These are phyloP conservation scores for Drosophila tani DNA, from an alignment of 1,140 invertebrate species.

Conservation along the genomic window DNA sequence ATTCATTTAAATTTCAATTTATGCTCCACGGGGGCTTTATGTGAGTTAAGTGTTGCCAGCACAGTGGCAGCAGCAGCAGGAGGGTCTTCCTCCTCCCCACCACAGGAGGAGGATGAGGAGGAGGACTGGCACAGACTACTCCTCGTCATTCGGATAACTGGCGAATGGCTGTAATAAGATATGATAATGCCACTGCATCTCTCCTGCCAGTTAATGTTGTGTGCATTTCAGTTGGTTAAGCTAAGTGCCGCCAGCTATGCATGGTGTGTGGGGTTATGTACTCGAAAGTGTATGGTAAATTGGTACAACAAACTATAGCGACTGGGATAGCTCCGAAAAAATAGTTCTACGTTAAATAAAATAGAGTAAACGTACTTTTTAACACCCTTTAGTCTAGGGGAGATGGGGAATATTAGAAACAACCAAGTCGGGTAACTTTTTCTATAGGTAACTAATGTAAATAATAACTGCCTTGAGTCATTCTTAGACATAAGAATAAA, in stretches of 20 bases:
- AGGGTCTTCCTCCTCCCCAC: neutral
- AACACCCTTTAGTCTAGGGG: no score
- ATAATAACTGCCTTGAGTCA: no score
- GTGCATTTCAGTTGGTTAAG: conserved; percentile 56
- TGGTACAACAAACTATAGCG: conserved; percentile 2
- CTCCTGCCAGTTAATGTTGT: conserved; percentile 48
- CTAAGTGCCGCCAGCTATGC: conserved; percentile 38
- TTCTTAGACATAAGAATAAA: no score
- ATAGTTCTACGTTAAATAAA: no score
- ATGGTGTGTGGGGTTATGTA: conserved; percentile 1
- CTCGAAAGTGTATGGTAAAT: neutral
- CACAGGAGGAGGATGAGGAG: no score
- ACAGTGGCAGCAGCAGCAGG: conserved; percentile 6
- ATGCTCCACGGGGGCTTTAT: conserved; percentile 29
- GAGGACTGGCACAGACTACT: neutral
- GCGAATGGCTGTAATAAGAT: conserved; percentile 51
- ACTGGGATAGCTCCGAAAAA: neutral
- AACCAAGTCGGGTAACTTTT: no score
- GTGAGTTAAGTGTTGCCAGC: conserved; percentile 27
- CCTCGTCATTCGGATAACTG: conserved; percentile 28
- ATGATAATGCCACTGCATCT: conserved; percentile 43
- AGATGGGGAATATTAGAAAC: no score
- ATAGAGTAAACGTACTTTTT: no score
- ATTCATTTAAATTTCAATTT: conserved; percentile 76
- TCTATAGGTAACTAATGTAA: no score